These are phyloP conservation scores for Ganaspis sp. DNA, from an alignment of 1,140 invertebrate species.

Conservation along the genomic window DNA sequence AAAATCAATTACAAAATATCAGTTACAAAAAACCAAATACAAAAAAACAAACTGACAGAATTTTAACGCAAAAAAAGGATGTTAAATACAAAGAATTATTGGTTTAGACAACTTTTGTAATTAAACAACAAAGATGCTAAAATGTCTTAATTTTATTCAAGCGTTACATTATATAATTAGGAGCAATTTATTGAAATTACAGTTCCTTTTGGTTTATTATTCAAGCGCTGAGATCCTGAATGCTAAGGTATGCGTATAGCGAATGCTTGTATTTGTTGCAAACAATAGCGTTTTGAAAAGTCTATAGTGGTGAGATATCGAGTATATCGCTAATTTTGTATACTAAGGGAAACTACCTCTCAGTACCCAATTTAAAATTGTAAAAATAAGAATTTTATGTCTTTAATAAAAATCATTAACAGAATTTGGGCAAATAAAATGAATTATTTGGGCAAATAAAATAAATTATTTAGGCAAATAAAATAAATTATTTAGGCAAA, in stretches of 20 bases:
- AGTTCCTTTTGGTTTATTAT: neutral
- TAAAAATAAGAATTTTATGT: neutral
- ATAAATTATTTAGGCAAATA: too few relatives aligned
- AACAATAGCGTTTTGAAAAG: neutral
- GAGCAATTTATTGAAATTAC: neutral
- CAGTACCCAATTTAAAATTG: neutral
- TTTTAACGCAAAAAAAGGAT: too few relatives aligned
- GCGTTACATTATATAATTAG: conserved; percentile 14
- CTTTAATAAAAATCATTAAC: neutral
- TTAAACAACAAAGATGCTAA: neutral
- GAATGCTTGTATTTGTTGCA: neutral
- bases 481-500: too few relatives aligned
- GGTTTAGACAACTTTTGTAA: neutral
- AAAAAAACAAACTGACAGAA: too few relatives aligned
- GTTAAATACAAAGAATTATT: neutral
- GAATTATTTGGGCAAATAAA: too few relatives aligned
- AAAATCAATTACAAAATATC: too few relatives aligned
- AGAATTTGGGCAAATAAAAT: neutral
- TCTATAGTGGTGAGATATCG: neutral
- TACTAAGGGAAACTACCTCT: neutral
- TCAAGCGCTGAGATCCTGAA: conserved; percentile 2
- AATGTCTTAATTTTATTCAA: conserved; percentile 28
- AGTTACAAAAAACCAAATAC: too few relatives aligned
- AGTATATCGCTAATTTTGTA: neutral
- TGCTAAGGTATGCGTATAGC: neutral